These are phyloP conservation scores for Camponotus floridanus DNA, from an alignment of 1,140 invertebrate species.

Conservation along the genomic window DNA sequence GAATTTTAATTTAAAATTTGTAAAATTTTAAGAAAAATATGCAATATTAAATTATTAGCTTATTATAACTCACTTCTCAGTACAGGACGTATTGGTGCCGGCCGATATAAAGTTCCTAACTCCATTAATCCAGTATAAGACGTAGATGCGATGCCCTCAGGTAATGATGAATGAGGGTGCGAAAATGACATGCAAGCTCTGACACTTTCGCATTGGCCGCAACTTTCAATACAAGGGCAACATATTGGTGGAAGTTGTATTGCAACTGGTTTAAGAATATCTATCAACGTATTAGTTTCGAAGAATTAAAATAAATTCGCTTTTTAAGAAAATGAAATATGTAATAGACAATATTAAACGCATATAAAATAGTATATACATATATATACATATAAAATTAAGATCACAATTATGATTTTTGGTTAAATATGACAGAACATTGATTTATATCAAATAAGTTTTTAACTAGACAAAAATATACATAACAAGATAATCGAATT, in stretches of 20 bases:
- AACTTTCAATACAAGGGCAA: slow-evolving; percentile 74
- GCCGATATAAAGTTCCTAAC: slow-evolving; percentile 75
- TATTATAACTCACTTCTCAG: slow-evolving; percentile 77
- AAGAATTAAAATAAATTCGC: neutral
- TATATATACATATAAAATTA: neutral
- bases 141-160: slow-evolving; percentile 12
- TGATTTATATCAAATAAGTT: neutral
- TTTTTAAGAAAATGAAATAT: neutral
- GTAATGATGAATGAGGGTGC: slow-evolving; percentile 57
- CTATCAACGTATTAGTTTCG: slow-evolving; percentile 35
- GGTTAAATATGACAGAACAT: neutral
- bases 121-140: slow-evolving; percentile 71
- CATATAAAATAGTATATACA: neutral
- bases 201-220: slow-evolving; percentile 71
- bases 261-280: slow-evolving; percentile 65
- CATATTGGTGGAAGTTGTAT: slow-evolving; percentile 61
- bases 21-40: neutral
- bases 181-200: slow-evolving; percentile 65
- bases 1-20: neutral
- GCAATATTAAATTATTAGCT: neutral
- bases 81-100: slow-evolving; percentile 78
- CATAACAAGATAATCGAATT: neutral
- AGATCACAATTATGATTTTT: neutral
- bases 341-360: neutral
- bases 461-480: neutral